These are phyloP conservation scores for Lithophane semibrunnea DNA, from an alignment of 2,888 invertebrate genomes.

Conservation along the genomic window DNA sequence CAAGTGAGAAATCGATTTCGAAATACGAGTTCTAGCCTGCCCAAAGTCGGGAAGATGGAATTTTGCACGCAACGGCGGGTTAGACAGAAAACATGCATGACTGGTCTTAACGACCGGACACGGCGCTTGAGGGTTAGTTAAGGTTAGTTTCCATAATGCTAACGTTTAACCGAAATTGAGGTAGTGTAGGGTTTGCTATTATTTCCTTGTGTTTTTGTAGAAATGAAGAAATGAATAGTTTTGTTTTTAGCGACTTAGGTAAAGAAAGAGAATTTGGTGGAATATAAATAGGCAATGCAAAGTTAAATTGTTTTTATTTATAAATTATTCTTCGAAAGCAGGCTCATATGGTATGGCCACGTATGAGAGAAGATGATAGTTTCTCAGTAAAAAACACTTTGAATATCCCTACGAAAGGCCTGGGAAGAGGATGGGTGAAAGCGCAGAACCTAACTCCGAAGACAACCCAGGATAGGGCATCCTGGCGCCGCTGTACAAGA, in stretches of 20 bases:
- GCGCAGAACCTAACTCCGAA: no score
- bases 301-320: background rate
- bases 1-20: slow-evolving; percentile 35
- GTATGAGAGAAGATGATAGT: no score
- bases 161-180: slow-evolving; percentile 56
- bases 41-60: slow-evolving; percentile 57
- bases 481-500: no score
- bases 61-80: slow-evolving; percentile 57
- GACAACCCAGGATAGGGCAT: no score
- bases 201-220: slow-evolving; percentile 2
- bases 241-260: background rate
- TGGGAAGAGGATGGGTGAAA: no score
- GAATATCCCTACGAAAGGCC: no score
- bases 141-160: slow-evolving; percentile 58
- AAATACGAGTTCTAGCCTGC: slow-evolving; percentile 38
- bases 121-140: slow-evolving; percentile 54
- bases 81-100: slow-evolving; percentile 59
- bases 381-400: no score
- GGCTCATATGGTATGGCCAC: no score
- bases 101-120: slow-evolving; percentile 61
- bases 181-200: slow-evolving; percentile 23
- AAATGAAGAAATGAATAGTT: background rate
- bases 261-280: background rate
- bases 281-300: background rate
- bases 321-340: no score